Base-by-base conservation (phyloP, 2,797 vertebrate species). In the Micromesistius poutassou region DNA sequence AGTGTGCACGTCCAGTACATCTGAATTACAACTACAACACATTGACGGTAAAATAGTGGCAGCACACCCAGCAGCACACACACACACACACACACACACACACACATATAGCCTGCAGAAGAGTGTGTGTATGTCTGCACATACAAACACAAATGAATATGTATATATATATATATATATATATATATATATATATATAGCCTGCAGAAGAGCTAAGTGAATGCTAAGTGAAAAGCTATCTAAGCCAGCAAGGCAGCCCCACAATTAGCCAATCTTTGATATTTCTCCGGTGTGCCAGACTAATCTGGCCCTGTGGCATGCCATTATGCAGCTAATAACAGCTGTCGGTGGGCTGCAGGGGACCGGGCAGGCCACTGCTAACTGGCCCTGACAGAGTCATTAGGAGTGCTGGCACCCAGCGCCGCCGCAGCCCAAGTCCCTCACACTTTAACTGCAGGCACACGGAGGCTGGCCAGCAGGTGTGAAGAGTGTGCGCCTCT, bases 271-370 rank as follows among this genome's bases (percentile, higher is more conserved):
- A 91, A 90, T 91, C 89, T 92, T 91, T 91, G 88, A 90, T 91
- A 91, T 90, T 91, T 90, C 88, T 90, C 89, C 87, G 85, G 87
- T 88, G 89, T 92, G 91, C 91, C 90, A 91, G 88, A 85, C 91
- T 93, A 93, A 94, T 93, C 91, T 92, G 89, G 92, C 92, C 91
- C 93, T 83, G 89, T 93, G 92, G 93, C 92, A 93, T 91, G 92
- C 93, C 91, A 95, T 94, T 95, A 95, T 86, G 84, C 89, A 89
- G 92, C 93, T 94, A 95, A 95, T 95, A 93, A 95, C 93, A 93
- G 93, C 92, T 95, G 94, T 94, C 93, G 91, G 88, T 83, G 88
- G 92, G 90, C 91, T 86, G 86, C 87, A 91, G 89, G 87, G 92
- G 92, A 90, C 90, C 88, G 87, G 85, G 86, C 86, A 83, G 84